Evolutionary conservation across 2,888 invertebrate genomes (phyloP), one percentile per base, ranked within the genome.

Genomic region (Melitaea athalia): DNA sequence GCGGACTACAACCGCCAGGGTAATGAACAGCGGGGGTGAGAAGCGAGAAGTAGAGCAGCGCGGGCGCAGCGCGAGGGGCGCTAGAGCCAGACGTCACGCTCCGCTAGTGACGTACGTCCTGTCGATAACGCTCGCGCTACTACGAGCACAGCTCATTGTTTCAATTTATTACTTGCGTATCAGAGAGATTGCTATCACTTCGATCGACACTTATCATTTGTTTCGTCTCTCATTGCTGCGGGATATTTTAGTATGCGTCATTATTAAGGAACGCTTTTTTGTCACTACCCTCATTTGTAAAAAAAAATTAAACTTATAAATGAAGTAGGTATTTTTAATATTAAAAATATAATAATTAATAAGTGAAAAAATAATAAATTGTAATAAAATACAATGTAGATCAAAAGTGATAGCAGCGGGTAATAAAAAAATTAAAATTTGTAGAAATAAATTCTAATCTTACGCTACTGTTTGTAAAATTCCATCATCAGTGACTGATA

Each of bases 381-480:
- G 15, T 6, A 42, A 42, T n/a, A 5, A 57, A 42, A 38, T 42
- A 14, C 5, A 15, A 57, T 42, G 57, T 57, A 38, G 57, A 57
- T 42, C 57, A 38, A 57, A 52, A 57, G 57, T 42, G 57, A 14
- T 33, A 33, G 59, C 15, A 24, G 5, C 38, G 24, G 10, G 63
- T 55, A 52, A 33, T 47, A 43, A 63, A 64, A 31, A 50, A 49
- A 65, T 52, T 33, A 69, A 53, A 64, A 64, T 63, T 53, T 14
- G 60, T 55, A 73, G 78, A 80, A 83, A 78, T 77, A 84, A 80
- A 79, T 81, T 84, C 80, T 84, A 86, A 81, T 89, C 92, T 91
- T 92, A 92, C 92, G 83, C 85, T 84, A 86, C 80, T 80, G 81
- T 81, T 78, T 80, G 86, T 80, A 81, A 85, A 85, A 89, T 85